These are phyloP conservation scores for Nomada hirtipes DNA, from an alignment of 2,888 invertebrate species.

Conservation along the genomic window DNA sequence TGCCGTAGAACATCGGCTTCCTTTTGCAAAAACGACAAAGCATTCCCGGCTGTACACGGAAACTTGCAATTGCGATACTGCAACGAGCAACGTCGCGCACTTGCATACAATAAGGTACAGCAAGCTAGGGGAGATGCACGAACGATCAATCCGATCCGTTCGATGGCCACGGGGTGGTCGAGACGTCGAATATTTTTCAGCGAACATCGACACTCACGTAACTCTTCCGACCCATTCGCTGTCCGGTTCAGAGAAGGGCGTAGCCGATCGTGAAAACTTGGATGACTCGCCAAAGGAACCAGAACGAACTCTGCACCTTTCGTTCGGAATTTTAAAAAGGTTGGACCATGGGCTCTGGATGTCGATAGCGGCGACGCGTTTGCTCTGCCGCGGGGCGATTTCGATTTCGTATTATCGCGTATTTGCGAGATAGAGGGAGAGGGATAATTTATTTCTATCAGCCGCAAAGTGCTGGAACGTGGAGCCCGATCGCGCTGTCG, in stretches of 20 bases:
- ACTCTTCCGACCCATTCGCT: conserved; percentile 16
- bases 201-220: conserved; percentile 14
- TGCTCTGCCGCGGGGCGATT: not conserved
- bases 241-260: conserved; percentile 37
- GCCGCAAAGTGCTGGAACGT: conserved; percentile 28
- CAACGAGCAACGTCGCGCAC: not conserved
- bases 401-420: not conserved
- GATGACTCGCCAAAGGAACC: conserved; percentile 16
- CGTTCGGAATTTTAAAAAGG: not conserved
- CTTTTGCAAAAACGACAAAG: conserved; percentile 5
- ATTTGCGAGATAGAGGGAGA: too few relatives aligned
- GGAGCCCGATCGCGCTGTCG: conserved; percentile 29
- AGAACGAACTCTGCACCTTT: conserved; percentile 17
- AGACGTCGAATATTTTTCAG: conserved; percentile 44
- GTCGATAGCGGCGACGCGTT: not conserved
- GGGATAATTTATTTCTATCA: conserved; percentile 47
- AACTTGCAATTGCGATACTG: not conserved
- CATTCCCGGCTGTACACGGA: not conserved
- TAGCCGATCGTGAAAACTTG: conserved; percentile 23
- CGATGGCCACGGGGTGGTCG: conserved; percentile 7
- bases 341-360: not conserved
- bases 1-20: not conserved
- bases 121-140: too few relatives aligned
- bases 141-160: conserved; percentile 39
- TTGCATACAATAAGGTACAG: not conserved